These are phyloP conservation scores for Eupithecia vulgata DNA, from an alignment of 2,888 invertebrate genomes.

Conservation along the genomic window DNA sequence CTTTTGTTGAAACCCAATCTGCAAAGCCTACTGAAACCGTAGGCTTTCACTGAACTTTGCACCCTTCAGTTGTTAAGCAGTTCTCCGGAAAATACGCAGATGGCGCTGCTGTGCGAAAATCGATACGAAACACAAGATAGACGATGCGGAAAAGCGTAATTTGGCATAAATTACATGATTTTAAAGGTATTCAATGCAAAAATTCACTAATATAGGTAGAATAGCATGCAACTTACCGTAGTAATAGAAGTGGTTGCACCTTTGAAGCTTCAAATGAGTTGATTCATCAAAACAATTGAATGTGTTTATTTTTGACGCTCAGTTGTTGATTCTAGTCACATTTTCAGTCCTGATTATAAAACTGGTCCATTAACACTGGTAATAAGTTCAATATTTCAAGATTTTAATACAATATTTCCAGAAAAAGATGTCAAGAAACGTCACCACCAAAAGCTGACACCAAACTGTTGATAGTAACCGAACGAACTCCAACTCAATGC, in stretches of 20 bases:
- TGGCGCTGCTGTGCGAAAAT: slow-evolving; percentile 39
- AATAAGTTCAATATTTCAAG: not conserved
- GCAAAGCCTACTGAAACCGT: slow-evolving; percentile 16
- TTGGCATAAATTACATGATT: slow-evolving; percentile 3
- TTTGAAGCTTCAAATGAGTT: slow-evolving; percentile 4
- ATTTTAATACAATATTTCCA: slow-evolving; percentile 11
- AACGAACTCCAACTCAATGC: slow-evolving; percentile 70
- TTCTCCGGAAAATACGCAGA: slow-evolving; percentile 35
- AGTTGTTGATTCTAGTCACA: slow-evolving; percentile 1
- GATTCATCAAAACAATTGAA: slow-evolving; percentile 14
- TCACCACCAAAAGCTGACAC: slow-evolving; percentile 62
- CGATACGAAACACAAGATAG: slow-evolving; percentile 27
- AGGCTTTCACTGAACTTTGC: slow-evolving; percentile 23
- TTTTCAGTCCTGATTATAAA: slow-evolving; percentile 5
- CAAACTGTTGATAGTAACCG: slow-evolving; percentile 79
- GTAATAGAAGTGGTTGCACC: not conserved
- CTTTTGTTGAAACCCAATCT: slow-evolving; percentile 7
- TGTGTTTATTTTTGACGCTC: slow-evolving; percentile 10
- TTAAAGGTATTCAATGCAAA: not conserved
- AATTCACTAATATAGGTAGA: not conserved
- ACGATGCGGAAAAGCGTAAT: slow-evolving; percentile 8
- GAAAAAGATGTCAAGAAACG: slow-evolving; percentile 48
- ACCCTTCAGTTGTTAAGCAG: slow-evolving; percentile 20
- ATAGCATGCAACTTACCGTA: slow-evolving; percentile 22
- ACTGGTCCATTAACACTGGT: slow-evolving; percentile 10